Conservation (phyloP, 2,113 vertebrate genomes). For the Nymphicus hollandicus region DNA sequence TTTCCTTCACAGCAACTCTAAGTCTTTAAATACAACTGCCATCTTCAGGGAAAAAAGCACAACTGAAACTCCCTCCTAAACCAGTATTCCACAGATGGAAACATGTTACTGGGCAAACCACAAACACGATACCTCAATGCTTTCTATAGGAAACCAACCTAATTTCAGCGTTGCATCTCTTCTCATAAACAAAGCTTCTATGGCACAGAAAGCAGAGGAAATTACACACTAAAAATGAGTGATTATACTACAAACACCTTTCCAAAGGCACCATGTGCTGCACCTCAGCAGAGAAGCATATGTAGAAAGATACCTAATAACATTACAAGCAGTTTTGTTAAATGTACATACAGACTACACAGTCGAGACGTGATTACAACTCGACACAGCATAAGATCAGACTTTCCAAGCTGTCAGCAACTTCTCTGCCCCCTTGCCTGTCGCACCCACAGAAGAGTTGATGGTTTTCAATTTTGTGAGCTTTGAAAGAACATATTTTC, state of each 20-base stretch:
- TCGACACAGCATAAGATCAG: rapidly evolving
- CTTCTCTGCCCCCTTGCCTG: neutral
- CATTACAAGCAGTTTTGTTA: neutral
- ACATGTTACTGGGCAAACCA: neutral
- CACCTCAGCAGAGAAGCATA: neutral
- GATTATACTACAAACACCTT: neutral
- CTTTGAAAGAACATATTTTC: neutral
- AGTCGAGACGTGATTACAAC: neutral
- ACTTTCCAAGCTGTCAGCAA: neutral
- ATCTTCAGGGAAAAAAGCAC: neutral
- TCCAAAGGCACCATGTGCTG: neutral
- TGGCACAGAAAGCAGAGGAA: neutral
- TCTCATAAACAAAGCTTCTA: neutral
- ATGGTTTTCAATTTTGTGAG: neutral
- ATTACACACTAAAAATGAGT: neutral
- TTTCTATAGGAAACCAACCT: neutral
- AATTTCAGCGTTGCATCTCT: neutral
- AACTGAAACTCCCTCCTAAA: neutral
- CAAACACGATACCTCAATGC: neutral
- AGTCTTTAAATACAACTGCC: neutral
- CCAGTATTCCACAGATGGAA: neutral
- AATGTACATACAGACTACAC: neutral
- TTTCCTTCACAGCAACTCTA: neutral
- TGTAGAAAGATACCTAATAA: neutral
- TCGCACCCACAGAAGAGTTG: neutral